Conservation (phyloP, 1,140 invertebrate species). For the Linepithema humile region DNA sequence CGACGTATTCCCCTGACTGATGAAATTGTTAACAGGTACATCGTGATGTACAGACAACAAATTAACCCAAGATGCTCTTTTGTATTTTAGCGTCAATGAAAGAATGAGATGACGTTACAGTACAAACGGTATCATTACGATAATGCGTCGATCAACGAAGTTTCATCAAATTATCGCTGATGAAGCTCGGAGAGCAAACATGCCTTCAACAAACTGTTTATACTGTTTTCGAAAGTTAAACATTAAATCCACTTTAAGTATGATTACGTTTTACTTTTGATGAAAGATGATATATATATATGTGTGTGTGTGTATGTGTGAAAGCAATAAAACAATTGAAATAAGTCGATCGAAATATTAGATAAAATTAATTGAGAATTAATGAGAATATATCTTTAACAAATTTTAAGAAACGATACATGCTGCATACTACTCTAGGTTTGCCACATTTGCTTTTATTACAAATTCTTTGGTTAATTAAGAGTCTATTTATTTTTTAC, state of each 20-base stretch:
- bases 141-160: constrained; percentile 23
- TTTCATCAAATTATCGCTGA: constrained; percentile 40
- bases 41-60: background rate
- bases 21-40: constrained; percentile 36
- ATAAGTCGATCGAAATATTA: background rate
- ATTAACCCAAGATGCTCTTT: background rate
- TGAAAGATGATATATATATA: background rate
- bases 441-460: background rate
- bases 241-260: constrained; percentile 5
- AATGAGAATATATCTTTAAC: background rate
- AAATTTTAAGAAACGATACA: background rate
- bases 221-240: constrained; percentile 20
- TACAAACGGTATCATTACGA: constrained; percentile 25
- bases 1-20: constrained; percentile 30
- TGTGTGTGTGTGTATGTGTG: too few species aligned
- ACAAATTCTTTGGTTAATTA: constrained; percentile 27
- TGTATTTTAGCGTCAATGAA: background rate
- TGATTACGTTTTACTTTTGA: background rate
- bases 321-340: background rate
- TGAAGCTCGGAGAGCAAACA: background rate
- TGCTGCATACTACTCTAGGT: background rate
- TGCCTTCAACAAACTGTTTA: background rate
- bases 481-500: background rate
- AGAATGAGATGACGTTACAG: too few species aligned
- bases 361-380: background rate